Evolutionary conservation across 2,888 invertebrate species (phyloP).

Genomic region (Volucella bombylans): DNA sequence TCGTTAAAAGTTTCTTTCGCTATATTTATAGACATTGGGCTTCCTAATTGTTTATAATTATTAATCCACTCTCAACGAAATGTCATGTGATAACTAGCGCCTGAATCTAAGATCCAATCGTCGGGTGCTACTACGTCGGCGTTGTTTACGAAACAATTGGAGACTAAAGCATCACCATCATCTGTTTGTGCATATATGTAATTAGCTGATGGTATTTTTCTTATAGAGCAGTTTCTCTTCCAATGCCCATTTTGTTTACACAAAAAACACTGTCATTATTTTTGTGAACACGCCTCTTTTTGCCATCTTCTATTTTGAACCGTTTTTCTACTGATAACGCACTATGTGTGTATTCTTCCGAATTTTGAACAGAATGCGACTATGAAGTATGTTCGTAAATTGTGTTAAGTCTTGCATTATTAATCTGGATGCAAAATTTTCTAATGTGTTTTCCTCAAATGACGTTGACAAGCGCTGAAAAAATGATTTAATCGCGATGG

Average conservation of each 20-base stretch:
- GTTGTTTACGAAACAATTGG: background rate
- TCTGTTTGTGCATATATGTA: constrained; percentile 10
- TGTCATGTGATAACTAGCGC: background rate
- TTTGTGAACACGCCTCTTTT: background rate
- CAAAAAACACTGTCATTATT: background rate
- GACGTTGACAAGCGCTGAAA: constrained; percentile 1
- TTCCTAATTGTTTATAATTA: background rate
- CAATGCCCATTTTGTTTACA: constrained; percentile 3
- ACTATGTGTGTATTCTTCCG: no score
- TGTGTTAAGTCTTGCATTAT: background rate
- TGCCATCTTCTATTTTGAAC: background rate
- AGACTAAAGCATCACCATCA: background rate
- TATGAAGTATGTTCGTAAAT: background rate
- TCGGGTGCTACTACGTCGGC: background rate
- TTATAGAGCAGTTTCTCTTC: background rate
- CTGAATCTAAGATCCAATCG: constrained; percentile 2
- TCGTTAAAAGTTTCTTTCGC: background rate
- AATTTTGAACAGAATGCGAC: background rate
- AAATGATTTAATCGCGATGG: background rate
- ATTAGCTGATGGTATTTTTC: background rate
- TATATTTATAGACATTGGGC: background rate
- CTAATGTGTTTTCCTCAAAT: background rate
- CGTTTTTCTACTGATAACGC: background rate
- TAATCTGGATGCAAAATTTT: background rate
- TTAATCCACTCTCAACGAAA: background rate